Evolutionary conservation across 2,888 invertebrate genomes (phyloP).

Genomic region (Endomychus coccineus): DNA sequence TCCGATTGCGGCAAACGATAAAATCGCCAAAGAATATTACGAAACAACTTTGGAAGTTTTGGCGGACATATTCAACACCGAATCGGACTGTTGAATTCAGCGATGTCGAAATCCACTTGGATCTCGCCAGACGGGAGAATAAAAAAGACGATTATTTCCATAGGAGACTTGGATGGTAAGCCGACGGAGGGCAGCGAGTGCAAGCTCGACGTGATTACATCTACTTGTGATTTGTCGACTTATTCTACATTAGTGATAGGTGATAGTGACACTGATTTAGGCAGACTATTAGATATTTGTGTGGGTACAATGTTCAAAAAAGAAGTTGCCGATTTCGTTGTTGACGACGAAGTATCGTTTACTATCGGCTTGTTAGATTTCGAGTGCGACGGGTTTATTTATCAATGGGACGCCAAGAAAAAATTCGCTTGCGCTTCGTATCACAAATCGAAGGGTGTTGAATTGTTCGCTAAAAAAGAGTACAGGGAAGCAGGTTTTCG

Average conservation of each 20-base stretch:
- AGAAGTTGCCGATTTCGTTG: slow-evolving; percentile 44
- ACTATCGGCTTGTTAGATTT: slow-evolving; percentile 40
- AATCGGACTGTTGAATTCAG: slow-evolving; percentile 5
- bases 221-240: slow-evolving; percentile 22
- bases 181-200: slow-evolving; percentile 39
- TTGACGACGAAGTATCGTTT: slow-evolving; percentile 33
- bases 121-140: slow-evolving; percentile 37
- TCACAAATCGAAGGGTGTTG: slow-evolving; percentile 50
- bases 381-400: slow-evolving; percentile 41
- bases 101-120: slow-evolving; percentile 22
- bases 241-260: slow-evolving; percentile 37
- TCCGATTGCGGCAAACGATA: slow-evolving; percentile 32
- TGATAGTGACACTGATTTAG: slow-evolving; percentile 42
- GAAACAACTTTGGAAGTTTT: slow-evolving; percentile 33
- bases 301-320: slow-evolving; percentile 45
- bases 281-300: slow-evolving; percentile 44
- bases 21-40: slow-evolving; percentile 35
- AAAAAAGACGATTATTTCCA: slow-evolving; percentile 31
- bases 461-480: slow-evolving; percentile 56
- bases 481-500: slow-evolving; percentile 62
- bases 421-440: slow-evolving; percentile 42
- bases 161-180: slow-evolving; percentile 34
- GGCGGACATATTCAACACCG: slow-evolving; percentile 33
- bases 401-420: slow-evolving; percentile 40
- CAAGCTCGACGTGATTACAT: slow-evolving; percentile 30